phyloP scores from a whole-genome alignment of 1,140 invertebrate species.

The Alviniconcha marisindica region DNA sequence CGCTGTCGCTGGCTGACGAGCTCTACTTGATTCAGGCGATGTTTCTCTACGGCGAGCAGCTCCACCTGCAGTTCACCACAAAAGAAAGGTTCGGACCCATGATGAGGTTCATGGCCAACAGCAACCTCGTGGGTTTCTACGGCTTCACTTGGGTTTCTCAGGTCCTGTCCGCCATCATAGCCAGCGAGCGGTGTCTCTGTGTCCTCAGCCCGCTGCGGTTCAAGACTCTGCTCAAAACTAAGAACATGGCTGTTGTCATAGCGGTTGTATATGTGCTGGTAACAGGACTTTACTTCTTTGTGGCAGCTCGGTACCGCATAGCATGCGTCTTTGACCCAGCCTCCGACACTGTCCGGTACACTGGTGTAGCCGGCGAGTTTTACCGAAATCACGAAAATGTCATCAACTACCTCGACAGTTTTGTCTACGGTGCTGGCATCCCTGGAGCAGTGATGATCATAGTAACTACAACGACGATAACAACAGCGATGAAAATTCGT shows the following conservation, averaged over 20 bases:
- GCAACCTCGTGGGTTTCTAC: neutral
- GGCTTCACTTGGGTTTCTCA: constrained; percentile 3
- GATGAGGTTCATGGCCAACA: constrained; percentile 1
- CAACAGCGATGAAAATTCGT: neutral
- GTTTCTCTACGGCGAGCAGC: neutral
- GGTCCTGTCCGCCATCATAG: constrained; percentile 10
- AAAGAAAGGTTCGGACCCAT: neutral
- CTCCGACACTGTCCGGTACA: neutral
- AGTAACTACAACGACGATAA: neutral
- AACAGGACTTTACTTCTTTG: neutral
- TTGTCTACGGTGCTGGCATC: neutral
- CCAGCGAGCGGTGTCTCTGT: constrained; percentile 26
- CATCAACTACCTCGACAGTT: neutral
- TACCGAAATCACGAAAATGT: neutral
- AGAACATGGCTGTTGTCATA: neutral
- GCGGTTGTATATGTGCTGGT: neutral
- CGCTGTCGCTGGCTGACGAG: constrained; percentile 3
- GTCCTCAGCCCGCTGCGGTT: neutral
- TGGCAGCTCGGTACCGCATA: neutral
- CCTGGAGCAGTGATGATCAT: neutral
- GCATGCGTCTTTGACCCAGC: neutral
- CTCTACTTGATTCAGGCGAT: neutral
- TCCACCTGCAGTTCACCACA: neutral
- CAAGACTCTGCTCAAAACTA: neutral
- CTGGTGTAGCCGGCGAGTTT: neutral